These are phyloP conservation scores for Agriotes lineatus DNA, from an alignment of 2,888 invertebrate species.

Conservation along the genomic window DNA sequence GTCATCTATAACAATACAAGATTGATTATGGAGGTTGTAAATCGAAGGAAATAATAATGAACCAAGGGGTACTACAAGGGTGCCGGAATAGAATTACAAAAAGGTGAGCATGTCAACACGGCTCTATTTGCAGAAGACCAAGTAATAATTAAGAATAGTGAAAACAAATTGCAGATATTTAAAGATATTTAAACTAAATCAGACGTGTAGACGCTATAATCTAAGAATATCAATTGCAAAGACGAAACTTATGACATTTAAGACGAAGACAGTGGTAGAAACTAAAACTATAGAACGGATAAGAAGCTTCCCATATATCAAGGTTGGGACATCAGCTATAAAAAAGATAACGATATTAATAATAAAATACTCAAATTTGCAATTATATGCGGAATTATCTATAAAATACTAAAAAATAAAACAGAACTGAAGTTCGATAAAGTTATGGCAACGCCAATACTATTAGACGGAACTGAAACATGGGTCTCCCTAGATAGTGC, in stretches of 20 bases:
- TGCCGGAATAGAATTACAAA: no score
- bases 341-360: not conserved
- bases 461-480: not conserved
- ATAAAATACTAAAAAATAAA: not conserved
- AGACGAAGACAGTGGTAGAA: not conserved
- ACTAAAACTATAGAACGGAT: not conserved
- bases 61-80: no score
- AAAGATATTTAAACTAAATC: not conserved
- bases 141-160: no score
- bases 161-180: no score
- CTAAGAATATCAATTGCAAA: not conserved
- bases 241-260: not conserved
- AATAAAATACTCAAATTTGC: not conserved
- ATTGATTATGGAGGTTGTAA: no score
- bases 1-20: no score
- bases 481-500: not conserved
- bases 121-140: no score
- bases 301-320: not conserved
- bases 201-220: not conserved
- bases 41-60: no score
- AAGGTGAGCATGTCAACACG: no score
- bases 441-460: not conserved
- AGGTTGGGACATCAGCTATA: not conserved
- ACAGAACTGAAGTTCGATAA: not conserved
- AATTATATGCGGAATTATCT: no score